Percentiles rank a stretch among this genome's conserved stretches.
These are phyloP conservation scores for Falco berigora DNA, from an alignment of 2,797 vertebrate species.

Conservation along the genomic window DNA sequence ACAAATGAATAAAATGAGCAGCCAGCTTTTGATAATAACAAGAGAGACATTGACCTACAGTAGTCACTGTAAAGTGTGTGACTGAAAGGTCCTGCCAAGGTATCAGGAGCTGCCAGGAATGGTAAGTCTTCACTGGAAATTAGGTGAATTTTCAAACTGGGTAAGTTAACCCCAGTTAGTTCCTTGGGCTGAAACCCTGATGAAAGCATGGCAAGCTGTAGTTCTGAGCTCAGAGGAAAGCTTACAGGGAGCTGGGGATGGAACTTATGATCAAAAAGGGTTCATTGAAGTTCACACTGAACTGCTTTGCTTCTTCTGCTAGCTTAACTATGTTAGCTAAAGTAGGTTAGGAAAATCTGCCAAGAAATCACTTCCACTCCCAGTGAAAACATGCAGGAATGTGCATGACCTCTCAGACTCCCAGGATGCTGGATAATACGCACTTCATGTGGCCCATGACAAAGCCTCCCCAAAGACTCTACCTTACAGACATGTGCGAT, in stretches of 20 bases:
- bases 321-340: neutral
- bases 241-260: neutral
- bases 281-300: neutral
- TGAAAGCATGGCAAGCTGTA: neutral
- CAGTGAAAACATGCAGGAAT: neutral
- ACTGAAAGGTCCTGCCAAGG: neutral
- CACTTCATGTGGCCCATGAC: neutral
- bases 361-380: neutral
- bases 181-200: neutral
- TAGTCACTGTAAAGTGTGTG: neutral
- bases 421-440: neutral
- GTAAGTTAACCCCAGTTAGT: neutral
- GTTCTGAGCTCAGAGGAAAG: neutral
- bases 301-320: neutral
- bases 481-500: rapidly evolving
- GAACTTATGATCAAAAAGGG: neutral
- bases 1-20: neutral
- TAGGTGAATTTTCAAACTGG: neutral
- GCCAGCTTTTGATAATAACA: neutral
- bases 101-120: neutral
- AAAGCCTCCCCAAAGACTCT: neutral
- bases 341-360: neutral
- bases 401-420: neutral
- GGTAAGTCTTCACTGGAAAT: neutral
- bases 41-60: neutral